Evolutionary conservation across 2,797 vertebrate genomes (phyloP).

Genomic region (Tadarida brasiliensis): DNA sequence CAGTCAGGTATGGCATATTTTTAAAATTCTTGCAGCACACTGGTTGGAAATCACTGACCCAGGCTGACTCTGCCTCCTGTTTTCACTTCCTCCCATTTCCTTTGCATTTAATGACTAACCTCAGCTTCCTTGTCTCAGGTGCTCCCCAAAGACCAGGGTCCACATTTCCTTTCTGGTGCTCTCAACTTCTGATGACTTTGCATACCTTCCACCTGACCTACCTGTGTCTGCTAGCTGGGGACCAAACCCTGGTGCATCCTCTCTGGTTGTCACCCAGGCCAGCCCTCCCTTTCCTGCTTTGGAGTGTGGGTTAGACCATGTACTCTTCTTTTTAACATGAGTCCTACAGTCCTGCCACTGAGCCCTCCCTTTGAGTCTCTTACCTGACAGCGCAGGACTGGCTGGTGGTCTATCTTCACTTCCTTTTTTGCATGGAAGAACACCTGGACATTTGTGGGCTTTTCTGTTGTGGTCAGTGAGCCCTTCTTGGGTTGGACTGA

Average conservation of each 20-base stretch:
- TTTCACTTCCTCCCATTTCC: background rate
- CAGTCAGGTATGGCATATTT: background rate
- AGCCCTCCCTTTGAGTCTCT: slow-evolving; percentile 2
- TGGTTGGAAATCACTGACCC: background rate
- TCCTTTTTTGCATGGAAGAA: slow-evolving; percentile 89
- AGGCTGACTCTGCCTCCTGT: background rate
- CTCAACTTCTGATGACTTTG: slow-evolving; percentile 25
- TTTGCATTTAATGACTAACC: background rate
- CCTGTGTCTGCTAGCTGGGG: background rate
- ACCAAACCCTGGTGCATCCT: background rate
- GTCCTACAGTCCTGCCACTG: rapidly evolving
- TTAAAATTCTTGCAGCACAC: background rate
- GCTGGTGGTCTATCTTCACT: slow-evolving; percentile 88
- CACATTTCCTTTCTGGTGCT: background rate
- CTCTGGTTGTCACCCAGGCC: background rate
- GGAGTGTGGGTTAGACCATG: background rate
- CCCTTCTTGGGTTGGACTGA: slow-evolving; percentile 89
- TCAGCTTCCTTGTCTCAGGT: background rate
- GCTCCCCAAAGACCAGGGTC: background rate
- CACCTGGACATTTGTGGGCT: slow-evolving; percentile 88
- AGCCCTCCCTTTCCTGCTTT: too few relatives aligned
- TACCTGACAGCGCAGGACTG: slow-evolving; percentile 93
- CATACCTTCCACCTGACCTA: background rate
- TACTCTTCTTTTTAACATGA: background rate
- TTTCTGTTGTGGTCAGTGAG: slow-evolving; percentile 85